Evolutionary conservation across 2,888 invertebrate species (phyloP), one percentile per base, ranked within the genome.

Genomic region (Beris morrisii): DNA sequence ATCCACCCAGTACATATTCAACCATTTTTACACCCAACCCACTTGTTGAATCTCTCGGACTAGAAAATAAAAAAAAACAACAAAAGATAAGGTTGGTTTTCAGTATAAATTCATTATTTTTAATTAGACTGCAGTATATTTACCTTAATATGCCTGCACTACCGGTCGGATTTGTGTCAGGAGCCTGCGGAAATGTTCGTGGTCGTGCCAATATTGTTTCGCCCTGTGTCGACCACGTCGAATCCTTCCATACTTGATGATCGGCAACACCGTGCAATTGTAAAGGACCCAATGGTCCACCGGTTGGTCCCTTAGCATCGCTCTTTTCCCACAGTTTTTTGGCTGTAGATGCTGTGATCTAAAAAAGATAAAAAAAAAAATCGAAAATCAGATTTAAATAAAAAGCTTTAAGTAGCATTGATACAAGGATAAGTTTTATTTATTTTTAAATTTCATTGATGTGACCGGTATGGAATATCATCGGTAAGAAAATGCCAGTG

Each of bases 1-100:
- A 94, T 71, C 92, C 93, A 72, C 96, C 93, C 74, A 98, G 86
- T 68, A 98, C 97, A 81, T 97, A 97, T 83, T 98, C 97, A 64
- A 97, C 97, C 95, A 97, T 97, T 85, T 97, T 97, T 73, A 96
- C 94, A 72, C 95, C 95, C 72, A 97, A 87, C 53, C 95, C 95
- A 71, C 89, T 87, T 69, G 93, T 93, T 73, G 95, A 93, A 80
- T 95, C 93, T 70, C 93, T 86, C 54, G 94, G 93, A 55, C 92
- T 92, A 73, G 87, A 83, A 45, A 54, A 64, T 58, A 65, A n/a
- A 64, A 15, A 55, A 61, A 64, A 13, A 55, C 22, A 5, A 48
- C 84, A 70, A 75, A 75, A 28, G 67, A 68, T 31, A 68, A 69
- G 31, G 70, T 53, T 44, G 61, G 69, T 70, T 45, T 68, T 69